These are phyloP conservation scores for Varecia variegata DNA, from an alignment of 2,797 vertebrate genomes.

Conservation along the genomic window DNA sequence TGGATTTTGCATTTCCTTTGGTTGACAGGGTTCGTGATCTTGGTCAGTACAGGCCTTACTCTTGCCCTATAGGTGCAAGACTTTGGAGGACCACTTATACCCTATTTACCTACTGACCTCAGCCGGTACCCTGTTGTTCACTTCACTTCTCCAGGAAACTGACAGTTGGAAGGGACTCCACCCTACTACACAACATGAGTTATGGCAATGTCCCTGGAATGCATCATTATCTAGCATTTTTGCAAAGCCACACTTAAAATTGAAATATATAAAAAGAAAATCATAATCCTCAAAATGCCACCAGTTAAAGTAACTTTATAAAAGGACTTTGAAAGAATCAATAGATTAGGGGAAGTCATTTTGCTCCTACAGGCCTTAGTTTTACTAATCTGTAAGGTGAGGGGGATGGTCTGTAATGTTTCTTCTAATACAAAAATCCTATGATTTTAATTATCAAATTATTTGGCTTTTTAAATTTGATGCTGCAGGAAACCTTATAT, in stretches of 20 bases:
- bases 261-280: slow-evolving; percentile 40
- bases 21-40: background rate
- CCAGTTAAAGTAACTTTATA: slow-evolving; percentile 18
- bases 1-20: background rate
- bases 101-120: background rate
- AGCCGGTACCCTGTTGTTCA: background rate
- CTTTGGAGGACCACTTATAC: background rate
- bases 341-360: slow-evolving; percentile 2
- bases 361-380: background rate
- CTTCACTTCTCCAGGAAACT: background rate
- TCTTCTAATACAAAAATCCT: background rate
- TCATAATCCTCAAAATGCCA: slow-evolving; percentile 2
- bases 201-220: background rate
- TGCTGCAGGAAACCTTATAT: background rate
- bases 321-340: background rate
- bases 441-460: background rate
- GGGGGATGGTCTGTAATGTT: background rate
- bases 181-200: background rate
- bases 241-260: slow-evolving; percentile 24
- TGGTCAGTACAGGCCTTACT: background rate
- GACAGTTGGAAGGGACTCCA: background rate
- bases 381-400: background rate
- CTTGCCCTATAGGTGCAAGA: background rate
- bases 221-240: background rate
- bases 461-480: slow-evolving; percentile 31